phyloP scores from a whole-genome alignment of 2,888 invertebrate genomes.

The Fragum sueziense region DNA sequence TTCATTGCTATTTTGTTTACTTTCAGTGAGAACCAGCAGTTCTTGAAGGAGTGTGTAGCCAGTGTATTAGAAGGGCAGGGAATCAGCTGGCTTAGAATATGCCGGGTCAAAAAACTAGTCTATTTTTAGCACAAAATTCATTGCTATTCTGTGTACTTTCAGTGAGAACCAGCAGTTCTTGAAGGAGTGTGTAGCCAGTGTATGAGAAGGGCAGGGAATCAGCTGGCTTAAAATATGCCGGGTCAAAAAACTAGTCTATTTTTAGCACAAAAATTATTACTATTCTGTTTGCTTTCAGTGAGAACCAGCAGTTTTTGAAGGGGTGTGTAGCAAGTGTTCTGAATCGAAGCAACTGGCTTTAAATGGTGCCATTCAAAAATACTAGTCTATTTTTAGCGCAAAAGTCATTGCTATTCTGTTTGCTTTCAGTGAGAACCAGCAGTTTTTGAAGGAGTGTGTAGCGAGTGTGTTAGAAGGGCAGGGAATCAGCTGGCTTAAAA shows the following conservation, averaged over 20 bases:
- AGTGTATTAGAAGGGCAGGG: constrained; percentile 95
- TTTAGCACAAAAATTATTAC: too few species aligned
- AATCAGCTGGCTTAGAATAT: constrained; percentile 97
- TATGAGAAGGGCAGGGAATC: constrained; percentile 95
- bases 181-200: constrained; percentile 93
- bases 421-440: constrained; percentile 90
- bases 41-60: constrained; percentile 94
- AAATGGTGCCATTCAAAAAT: constrained; percentile 95
- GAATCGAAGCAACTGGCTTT: constrained; percentile 98
- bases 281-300: constrained; percentile 82
- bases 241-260: constrained; percentile 90
- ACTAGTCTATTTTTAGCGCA: constrained; percentile 84
- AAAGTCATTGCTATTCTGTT: constrained; percentile 14
- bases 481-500: constrained; percentile 97
- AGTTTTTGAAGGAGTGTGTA: constrained; percentile 95
- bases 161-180: constrained; percentile 96
- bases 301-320: constrained; percentile 96
- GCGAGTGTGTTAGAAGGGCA: constrained; percentile 94
- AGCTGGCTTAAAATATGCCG: constrained; percentile 97
- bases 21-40: constrained; percentile 92
- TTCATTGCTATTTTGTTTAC: constrained; percentile 9
- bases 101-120: constrained; percentile 93
- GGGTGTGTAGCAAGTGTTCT: constrained; percentile 93
- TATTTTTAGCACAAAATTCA: too few species aligned
- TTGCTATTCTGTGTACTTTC: constrained; percentile 34